These are phyloP conservation scores for Taenioides sp. DNA, from an alignment of 2,797 vertebrate species.

Conservation along the genomic window DNA sequence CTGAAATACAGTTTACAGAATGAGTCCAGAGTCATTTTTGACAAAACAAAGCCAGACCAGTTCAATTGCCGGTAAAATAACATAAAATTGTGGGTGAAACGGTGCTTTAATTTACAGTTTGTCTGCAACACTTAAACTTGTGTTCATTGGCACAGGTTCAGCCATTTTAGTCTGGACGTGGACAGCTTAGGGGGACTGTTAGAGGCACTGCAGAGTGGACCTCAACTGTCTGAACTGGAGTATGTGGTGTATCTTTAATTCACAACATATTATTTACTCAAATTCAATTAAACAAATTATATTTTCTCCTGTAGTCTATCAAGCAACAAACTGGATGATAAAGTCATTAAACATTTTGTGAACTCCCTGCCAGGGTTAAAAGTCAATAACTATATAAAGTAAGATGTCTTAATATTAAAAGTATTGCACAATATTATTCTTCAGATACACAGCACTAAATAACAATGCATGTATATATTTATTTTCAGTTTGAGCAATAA, in stretches of 20 bases:
- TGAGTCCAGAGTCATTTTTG: slow-evolving; percentile 67
- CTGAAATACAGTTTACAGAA: slow-evolving; percentile 47
- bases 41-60: slow-evolving; percentile 43
- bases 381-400: slow-evolving; percentile 78
- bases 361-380: slow-evolving; percentile 68
- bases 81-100: not conserved
- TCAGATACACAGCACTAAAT: not conserved
- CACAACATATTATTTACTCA: not conserved
- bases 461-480: not conserved
- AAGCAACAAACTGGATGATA: slow-evolving; percentile 78
- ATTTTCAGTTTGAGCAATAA: slow-evolving; percentile 82
- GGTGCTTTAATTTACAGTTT: not conserved
- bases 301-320: slow-evolving; percentile 77
- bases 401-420: slow-evolving; percentile 51
- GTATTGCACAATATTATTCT: not conserved
- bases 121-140: not conserved
- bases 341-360: slow-evolving; percentile 75
- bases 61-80: slow-evolving; percentile 61
- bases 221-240: slow-evolving; percentile 78
- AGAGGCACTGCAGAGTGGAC: slow-evolving; percentile 63
- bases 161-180: slow-evolving; percentile 65
- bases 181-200: slow-evolving; percentile 70
- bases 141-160: slow-evolving; percentile 71
- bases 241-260: slow-evolving; percentile 55
- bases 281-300: not conserved